Evolutionary conservation across 1,140 invertebrate genomes (phyloP).

Genomic region (Drosophila subpulchrella): DNA sequence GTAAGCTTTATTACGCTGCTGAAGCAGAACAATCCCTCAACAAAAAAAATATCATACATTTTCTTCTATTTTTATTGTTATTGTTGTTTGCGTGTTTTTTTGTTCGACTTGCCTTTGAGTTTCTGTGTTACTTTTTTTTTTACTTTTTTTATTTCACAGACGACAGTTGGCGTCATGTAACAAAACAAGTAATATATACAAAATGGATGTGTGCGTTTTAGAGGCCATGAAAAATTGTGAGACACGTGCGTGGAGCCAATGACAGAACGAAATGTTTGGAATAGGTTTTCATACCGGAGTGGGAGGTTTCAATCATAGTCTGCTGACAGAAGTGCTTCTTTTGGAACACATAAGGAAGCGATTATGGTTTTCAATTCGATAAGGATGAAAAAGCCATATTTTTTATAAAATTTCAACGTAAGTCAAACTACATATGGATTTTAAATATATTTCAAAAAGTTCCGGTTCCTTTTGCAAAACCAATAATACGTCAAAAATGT

Average conservation of each 20-base stretch:
- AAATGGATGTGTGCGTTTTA: constrained; percentile 24
- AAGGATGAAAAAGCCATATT: too few species aligned
- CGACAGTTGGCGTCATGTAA: constrained; percentile 56
- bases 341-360: neutral
- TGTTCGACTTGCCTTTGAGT: constrained; percentile 22
- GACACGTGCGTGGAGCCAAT: constrained; percentile 69
- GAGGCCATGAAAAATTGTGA: constrained; percentile 69
- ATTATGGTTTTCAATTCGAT: too few species aligned
- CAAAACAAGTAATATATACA: constrained; percentile 49
- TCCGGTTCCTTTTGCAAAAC: constrained; percentile 24
- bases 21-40: constrained; percentile 11
- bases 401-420: too few species aligned
- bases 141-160: constrained; percentile 13
- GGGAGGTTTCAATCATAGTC: constrained; percentile 15
- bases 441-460: neutral
- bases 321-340: neutral
- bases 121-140: constrained; percentile 10
- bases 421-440: too few species aligned
- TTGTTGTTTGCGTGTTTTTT: constrained; percentile 51
- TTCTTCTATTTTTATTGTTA: constrained; percentile 43
- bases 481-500: constrained; percentile 53
- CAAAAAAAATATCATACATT: constrained; percentile 27
- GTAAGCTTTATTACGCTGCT: constrained; percentile 34
- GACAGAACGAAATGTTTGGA: constrained; percentile 42
- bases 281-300: constrained; percentile 6